Conservation (phyloP, 2,113 vertebrate species). For the Tragelaphus imberbis region DNA sequence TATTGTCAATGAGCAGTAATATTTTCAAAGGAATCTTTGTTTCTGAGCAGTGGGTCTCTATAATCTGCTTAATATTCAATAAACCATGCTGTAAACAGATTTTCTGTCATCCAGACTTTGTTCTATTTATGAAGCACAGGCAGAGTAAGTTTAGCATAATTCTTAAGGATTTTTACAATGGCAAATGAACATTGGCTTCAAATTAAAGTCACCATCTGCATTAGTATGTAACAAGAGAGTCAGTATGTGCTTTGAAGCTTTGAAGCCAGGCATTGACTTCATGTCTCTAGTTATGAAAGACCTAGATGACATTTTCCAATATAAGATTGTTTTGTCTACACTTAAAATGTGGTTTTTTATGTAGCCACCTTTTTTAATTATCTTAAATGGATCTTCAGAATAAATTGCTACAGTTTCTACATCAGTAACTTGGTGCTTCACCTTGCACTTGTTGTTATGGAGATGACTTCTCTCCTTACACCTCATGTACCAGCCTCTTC, state of each 20-base stretch:
- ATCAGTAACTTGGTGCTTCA: not conserved
- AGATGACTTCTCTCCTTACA: not conserved
- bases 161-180: not conserved
- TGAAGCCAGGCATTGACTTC: not conserved
- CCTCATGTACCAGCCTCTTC: not conserved
- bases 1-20: not conserved
- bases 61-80: not conserved
- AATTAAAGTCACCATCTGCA: not conserved
- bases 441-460: not conserved
- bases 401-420: not conserved
- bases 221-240: not conserved
- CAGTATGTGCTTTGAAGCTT: not conserved
- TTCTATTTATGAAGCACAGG: not conserved
- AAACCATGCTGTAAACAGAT: not conserved
- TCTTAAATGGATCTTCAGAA: not conserved
- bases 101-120: not conserved
- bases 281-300: not conserved
- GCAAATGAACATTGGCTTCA: not conserved
- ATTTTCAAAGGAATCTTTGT: not conserved
- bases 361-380: not conserved
- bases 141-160: not conserved
- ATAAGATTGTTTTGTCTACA: not conserved
- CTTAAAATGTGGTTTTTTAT: not conserved
- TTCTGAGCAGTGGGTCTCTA: not conserved
- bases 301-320: not conserved